Percentiles rank a stretch among this genome's conserved stretches.
Evolutionary conservation across 2,113 vertebrate genomes (phyloP).

Genomic region (Sphaerodactylus townsendi): DNA sequence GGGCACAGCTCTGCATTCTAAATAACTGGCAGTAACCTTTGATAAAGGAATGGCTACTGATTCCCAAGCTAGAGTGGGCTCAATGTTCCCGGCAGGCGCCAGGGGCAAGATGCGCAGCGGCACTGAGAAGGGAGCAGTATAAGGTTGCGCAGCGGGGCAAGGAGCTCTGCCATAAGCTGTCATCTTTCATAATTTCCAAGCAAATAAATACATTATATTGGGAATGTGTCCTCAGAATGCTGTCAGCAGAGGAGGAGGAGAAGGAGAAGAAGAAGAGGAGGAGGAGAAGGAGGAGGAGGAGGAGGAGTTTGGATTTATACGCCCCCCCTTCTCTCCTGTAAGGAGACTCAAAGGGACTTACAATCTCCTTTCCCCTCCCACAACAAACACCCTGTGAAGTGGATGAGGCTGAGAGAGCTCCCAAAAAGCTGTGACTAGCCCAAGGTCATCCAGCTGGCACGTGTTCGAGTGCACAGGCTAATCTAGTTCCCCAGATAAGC

Average conservation of each 20-base stretch:
- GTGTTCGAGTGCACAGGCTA: too few species aligned
- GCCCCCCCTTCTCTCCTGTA: too few species aligned
- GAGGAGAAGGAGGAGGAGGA: too few species aligned
- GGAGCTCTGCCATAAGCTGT: neutral
- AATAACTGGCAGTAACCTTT: neutral
- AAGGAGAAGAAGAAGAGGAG: neutral
- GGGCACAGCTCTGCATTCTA: neutral
- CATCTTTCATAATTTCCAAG: neutral
- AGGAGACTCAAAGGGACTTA: too few species aligned
- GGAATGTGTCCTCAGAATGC: neutral
- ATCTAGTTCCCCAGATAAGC: too few species aligned
- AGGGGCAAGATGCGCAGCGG: neutral
- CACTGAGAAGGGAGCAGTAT: neutral
- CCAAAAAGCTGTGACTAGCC: too few species aligned
- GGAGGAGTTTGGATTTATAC: too few species aligned
- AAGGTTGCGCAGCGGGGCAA: neutral
- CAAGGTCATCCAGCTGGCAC: too few species aligned
- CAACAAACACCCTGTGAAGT: too few species aligned
- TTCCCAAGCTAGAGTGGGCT: neutral
- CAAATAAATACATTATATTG: neutral
- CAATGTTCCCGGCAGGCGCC: too few species aligned
- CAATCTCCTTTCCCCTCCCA: too few species aligned
- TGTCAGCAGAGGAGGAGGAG: neutral
- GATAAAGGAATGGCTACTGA: neutral
- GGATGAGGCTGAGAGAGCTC: too few species aligned